phyloP scores from a whole-genome alignment of 2,113 vertebrate genomes.

The Tautogolabrus adspersus region DNA sequence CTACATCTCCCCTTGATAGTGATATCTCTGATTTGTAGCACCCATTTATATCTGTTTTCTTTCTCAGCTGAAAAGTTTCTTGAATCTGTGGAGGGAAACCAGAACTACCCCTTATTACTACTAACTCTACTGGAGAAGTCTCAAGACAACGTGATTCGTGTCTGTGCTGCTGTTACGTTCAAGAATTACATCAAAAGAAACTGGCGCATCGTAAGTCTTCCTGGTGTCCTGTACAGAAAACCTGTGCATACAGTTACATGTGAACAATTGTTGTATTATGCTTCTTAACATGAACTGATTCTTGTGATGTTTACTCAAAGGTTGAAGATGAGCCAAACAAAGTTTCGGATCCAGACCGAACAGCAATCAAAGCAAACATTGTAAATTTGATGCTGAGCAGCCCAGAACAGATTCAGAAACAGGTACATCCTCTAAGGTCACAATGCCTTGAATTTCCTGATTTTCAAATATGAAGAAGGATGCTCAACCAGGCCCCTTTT shows the following conservation, averaged over 20 bases:
- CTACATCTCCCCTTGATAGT: not conserved
- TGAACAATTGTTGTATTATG: no score
- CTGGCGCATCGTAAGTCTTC: constrained; percentile 94
- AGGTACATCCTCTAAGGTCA: constrained; percentile 82
- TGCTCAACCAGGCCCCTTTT: not conserved
- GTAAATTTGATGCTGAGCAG: constrained; percentile 98
- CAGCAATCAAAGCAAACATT: constrained; percentile 97
- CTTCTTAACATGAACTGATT: not conserved
- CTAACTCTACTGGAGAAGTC: constrained; percentile 95
- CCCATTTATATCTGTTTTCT: not conserved
- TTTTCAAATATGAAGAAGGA: not conserved
- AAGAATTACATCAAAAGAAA: constrained; percentile 99
- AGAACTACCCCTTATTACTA: constrained; percentile 95
- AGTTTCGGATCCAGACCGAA: constrained; percentile 93
- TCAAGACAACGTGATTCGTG: constrained; percentile 96
- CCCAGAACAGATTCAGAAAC: constrained; percentile 98
- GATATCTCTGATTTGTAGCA: not conserved
- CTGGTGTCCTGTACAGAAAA: not conserved
- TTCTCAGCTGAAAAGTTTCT: constrained; percentile 95
- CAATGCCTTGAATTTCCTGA: fast-evolving
- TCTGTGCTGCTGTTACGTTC: constrained; percentile 97
- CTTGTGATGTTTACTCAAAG: constrained; percentile 74
- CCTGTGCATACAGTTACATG: not conserved
- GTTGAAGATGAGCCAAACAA: constrained; percentile 98
- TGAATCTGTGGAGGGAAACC: constrained; percentile 95